Conservation (phyloP, 2,797 vertebrate species). For the Hylomyscus alleni region DNA sequence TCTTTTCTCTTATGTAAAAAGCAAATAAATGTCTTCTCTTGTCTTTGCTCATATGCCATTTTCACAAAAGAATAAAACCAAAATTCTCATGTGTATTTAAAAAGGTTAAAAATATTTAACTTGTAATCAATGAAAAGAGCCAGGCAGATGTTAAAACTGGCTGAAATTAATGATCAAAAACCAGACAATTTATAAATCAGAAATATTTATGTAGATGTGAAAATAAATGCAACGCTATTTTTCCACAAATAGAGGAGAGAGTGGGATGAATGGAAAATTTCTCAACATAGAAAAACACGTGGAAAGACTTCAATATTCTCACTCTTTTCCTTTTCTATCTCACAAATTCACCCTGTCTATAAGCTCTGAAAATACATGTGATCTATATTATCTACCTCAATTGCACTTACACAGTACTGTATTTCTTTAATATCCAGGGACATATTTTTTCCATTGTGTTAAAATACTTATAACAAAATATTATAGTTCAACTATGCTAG, state of each 20-base stretch:
- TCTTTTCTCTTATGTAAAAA: slow-evolving; percentile 31
- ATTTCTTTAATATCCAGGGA: background rate
- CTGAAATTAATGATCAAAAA: slow-evolving; percentile 28
- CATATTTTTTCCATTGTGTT: background rate
- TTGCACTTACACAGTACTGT: background rate
- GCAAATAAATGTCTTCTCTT: slow-evolving; percentile 17
- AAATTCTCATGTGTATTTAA: slow-evolving; percentile 10
- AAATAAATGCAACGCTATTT: background rate
- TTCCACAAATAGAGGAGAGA: background rate
- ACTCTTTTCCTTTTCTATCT: background rate
- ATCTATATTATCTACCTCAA: background rate
- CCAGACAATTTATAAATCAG: slow-evolving; percentile 16
- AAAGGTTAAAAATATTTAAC: slow-evolving; percentile 54
- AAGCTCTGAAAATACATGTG: background rate
- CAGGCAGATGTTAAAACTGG: slow-evolving; percentile 6
- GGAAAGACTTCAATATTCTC: background rate
- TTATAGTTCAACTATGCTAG: background rate
- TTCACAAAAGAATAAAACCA: slow-evolving; percentile 57
- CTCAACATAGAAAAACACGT: background rate
- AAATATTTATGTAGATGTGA: slow-evolving; percentile 10
- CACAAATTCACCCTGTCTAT: background rate
- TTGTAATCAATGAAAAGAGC: slow-evolving; percentile 35
- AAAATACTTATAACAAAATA: background rate
- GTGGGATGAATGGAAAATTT: background rate
- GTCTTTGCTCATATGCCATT: slow-evolving; percentile 6